phyloP scores from a whole-genome alignment of 2,113 vertebrate species.

The Psophia crepitans region DNA sequence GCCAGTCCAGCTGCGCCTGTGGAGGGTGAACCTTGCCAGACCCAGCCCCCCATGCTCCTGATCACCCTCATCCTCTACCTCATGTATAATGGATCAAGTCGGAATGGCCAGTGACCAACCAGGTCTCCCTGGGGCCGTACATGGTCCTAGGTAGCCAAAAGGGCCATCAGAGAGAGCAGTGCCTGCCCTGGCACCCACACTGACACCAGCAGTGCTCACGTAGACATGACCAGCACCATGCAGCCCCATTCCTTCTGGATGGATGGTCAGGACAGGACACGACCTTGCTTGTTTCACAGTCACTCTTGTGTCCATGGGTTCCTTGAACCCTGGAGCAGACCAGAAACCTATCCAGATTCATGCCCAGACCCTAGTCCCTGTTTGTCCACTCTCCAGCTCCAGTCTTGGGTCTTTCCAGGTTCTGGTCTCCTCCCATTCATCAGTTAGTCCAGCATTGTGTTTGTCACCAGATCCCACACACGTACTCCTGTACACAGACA shows the following conservation, averaged over 20 bases:
- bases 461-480: neutral
- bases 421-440: neutral
- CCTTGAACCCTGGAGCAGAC: neutral
- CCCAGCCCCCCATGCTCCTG: rapidly evolving
- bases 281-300: rapidly evolving
- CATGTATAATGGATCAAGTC: rapidly evolving
- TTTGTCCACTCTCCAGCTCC: neutral
- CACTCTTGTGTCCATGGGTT: neutral
- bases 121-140: neutral
- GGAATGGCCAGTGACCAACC: no score
- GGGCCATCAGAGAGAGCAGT: rapidly evolving
- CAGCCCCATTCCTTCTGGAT: rapidly evolving
- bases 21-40: neutral
- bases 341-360: neutral
- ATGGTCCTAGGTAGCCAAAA: neutral
- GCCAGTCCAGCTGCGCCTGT: neutral
- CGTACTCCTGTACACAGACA: neutral
- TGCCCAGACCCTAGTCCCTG: no score
- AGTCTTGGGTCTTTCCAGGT: neutral
- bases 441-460: neutral
- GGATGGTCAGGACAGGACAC: neutral
- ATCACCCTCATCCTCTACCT: neutral
- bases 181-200: neutral
- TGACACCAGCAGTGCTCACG: rapidly evolving
- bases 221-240: neutral